A percentile compares a stretch with the other conserved stretches of the same genome.
phyloP scores from a whole-genome alignment of 92 coral and sea anemone genomes.

The Phenganax stokvisi region DNA sequence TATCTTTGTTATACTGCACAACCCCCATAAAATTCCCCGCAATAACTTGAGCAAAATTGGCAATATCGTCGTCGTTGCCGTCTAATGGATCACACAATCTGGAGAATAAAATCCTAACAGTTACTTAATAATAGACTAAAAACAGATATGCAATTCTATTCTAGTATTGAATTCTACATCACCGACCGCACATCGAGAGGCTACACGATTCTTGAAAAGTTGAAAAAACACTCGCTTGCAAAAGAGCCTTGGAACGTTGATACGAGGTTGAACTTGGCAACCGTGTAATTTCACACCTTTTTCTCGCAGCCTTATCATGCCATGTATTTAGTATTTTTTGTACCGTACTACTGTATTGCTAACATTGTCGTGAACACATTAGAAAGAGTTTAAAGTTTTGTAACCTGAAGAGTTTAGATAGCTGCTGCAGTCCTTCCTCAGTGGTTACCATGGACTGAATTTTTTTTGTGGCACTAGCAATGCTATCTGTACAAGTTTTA shows the following conservation, averaged over 20 bases:
- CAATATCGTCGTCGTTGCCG: constrained; percentile 58
- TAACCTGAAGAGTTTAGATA: constrained; percentile 64
- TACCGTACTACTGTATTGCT: not conserved
- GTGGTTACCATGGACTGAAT: constrained; percentile 57
- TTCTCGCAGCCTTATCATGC: no score
- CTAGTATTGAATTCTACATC: no score
- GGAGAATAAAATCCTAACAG: not conserved
- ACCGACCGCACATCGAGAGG: no score
- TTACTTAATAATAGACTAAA: not conserved
- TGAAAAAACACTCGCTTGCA: no score
- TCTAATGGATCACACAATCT: constrained; percentile 65
- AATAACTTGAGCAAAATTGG: constrained; percentile 61
- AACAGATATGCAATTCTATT: no score
- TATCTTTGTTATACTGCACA: constrained; percentile 93
- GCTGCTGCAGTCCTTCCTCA: constrained; percentile 61
- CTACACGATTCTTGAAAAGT: no score
- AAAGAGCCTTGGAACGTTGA: no score
- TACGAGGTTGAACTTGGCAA: no score
- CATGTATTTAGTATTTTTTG: no score
- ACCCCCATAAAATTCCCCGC: constrained; percentile 90
- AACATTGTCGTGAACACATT: not conserved
- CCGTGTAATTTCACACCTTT: no score
- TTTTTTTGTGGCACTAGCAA: constrained; percentile 70
- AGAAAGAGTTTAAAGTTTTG: no score
- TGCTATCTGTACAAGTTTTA: constrained; percentile 61